phyloP scores from a whole-genome alignment of 2,888 invertebrate species.

The Euproctis similis region DNA sequence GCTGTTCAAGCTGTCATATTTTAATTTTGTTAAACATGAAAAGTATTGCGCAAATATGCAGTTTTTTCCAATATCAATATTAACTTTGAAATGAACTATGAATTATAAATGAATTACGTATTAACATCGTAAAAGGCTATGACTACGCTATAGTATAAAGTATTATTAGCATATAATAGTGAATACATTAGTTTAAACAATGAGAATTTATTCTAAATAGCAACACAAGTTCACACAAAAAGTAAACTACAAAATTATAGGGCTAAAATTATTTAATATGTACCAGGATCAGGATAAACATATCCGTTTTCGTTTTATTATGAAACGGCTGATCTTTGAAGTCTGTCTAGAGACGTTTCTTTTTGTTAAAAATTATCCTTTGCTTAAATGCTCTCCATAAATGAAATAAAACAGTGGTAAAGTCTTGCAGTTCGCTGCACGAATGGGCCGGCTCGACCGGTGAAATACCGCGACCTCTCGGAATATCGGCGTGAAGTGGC shows the following conservation, averaged over 20 bases:
- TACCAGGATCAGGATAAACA: not conserved
- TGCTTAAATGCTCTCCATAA: too few relatives aligned
- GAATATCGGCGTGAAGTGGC: too few relatives aligned
- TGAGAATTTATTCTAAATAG: too few relatives aligned
- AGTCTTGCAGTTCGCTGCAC: too few relatives aligned
- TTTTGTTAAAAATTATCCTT: too few relatives aligned
- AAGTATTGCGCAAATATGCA: not conserved
- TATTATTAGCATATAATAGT: conserved; percentile 23
- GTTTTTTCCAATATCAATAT: too few relatives aligned
- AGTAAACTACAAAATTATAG: conserved; percentile 12
- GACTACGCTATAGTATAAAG: conserved; percentile 5
- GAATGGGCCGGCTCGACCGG: too few relatives aligned
- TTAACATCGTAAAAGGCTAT: conserved; percentile 4
- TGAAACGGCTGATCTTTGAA: too few relatives aligned
- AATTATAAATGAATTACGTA: conserved; percentile 6
- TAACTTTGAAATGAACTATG: not conserved
- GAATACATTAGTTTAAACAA: conserved; percentile 7
- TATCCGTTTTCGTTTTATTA: not conserved
- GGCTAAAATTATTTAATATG: not conserved
- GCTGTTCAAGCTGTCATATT: not conserved
- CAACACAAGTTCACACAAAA: too few relatives aligned
- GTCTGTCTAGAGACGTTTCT: too few relatives aligned
- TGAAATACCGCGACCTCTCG: too few relatives aligned
- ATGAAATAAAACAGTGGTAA: too few relatives aligned
- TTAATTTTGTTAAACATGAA: not conserved